Evolutionary conservation across 2,888 invertebrate species (phyloP).

Genomic region (Leptopilina myrica): DNA sequence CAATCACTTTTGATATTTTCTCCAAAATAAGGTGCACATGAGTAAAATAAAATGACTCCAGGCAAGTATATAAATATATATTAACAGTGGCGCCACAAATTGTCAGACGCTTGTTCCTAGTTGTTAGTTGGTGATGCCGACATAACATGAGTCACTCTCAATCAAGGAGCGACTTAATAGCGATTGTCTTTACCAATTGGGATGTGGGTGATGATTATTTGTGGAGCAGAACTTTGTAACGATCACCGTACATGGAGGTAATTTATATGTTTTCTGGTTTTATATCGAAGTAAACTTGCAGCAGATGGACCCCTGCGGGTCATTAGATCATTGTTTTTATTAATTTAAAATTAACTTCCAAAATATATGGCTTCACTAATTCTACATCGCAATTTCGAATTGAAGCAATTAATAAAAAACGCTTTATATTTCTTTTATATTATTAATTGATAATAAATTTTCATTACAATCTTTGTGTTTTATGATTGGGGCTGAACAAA

Average conservation of each 20-base stretch:
- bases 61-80: neutral
- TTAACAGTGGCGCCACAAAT: constrained; percentile 8
- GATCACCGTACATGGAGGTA: constrained; percentile 45
- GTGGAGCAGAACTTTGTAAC: constrained; percentile 43
- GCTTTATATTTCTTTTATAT: too few species aligned
- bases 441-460: too few species aligned
- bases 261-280: constrained; percentile 51
- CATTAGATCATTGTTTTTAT: constrained; percentile 30
- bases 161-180: constrained; percentile 73
- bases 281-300: constrained; percentile 43
- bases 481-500: too few species aligned
- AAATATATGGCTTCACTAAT: neutral
- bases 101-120: constrained; percentile 10
- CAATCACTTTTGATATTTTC: too few species aligned
- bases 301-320: constrained; percentile 66
- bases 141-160: constrained; percentile 70
- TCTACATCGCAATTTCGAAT: neutral
- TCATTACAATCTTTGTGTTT: too few species aligned
- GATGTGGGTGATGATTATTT: constrained; percentile 69
- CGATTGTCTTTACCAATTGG: constrained; percentile 74
- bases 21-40: too few species aligned
- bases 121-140: constrained; percentile 41
- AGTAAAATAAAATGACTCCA: neutral
- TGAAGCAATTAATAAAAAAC: too few species aligned
- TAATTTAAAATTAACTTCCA: neutral